These are phyloP conservation scores for Tragelaphus eurycerus DNA, from an alignment of 2,797 vertebrate genomes.

Conservation along the genomic window DNA sequence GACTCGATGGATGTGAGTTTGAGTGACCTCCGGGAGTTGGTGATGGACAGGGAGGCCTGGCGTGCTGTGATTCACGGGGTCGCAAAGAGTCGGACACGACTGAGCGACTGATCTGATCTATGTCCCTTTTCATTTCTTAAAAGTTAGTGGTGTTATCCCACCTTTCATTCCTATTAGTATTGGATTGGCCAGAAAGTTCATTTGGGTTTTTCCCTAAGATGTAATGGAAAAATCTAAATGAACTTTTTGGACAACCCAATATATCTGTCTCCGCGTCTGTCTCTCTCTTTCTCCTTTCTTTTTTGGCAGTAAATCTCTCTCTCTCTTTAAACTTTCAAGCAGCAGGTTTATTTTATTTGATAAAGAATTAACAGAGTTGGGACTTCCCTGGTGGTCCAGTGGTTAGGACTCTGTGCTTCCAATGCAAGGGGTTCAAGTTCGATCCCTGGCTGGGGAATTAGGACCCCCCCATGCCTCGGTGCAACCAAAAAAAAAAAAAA, in stretches of 20 bases:
- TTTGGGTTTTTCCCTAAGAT: neutral
- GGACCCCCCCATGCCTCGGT: neutral
- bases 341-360: constrained; percentile 64
- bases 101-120: too few species aligned
- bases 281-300: neutral
- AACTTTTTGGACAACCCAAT: neutral
- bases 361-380: constrained; percentile 72
- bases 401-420: neutral
- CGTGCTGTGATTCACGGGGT: too few species aligned
- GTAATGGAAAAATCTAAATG: neutral
- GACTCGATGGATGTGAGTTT: too few species aligned
- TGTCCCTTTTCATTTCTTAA: neutral
- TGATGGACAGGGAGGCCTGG: too few species aligned
- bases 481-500: neutral
- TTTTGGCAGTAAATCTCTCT: neutral
- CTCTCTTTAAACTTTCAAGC: neutral
- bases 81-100: too few species aligned
- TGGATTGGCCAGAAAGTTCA: neutral
- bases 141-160: neutral
- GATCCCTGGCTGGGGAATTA: neutral
- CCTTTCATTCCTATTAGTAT: neutral
- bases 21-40: too few species aligned
- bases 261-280: neutral
- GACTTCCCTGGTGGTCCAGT: neutral
- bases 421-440: neutral